Evolutionary conservation across 1,140 invertebrate species (phyloP).

Genomic region (Centruroides sculpturatus): DNA sequence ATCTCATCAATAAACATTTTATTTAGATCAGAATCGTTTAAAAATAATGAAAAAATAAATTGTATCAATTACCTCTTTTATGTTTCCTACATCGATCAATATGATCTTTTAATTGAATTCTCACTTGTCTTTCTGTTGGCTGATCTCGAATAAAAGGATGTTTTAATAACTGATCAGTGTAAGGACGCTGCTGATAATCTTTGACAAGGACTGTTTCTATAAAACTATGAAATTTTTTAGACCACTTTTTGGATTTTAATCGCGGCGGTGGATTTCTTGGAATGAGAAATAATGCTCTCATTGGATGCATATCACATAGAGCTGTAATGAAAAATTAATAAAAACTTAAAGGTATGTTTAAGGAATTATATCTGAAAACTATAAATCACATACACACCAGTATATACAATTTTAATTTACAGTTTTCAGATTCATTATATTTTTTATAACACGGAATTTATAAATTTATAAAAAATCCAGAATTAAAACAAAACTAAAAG

Average conservation of each 20-base stretch:
- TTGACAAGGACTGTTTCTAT: slow-evolving; percentile 84
- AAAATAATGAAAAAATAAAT: too few relatives aligned
- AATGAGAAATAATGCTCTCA: slow-evolving; percentile 96
- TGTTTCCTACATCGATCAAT: slow-evolving; percentile 62
- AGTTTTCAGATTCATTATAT: too few relatives aligned
- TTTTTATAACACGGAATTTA: too few relatives aligned
- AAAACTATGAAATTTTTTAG: slow-evolving; percentile 74
- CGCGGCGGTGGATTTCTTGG: slow-evolving; percentile 92
- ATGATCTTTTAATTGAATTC: slow-evolving; percentile 97
- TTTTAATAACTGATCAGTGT: slow-evolving; percentile 93
- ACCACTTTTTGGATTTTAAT: slow-evolving; percentile 97
- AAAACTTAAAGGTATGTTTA: neutral
- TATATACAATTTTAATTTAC: neutral
- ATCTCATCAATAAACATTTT: too few relatives aligned
- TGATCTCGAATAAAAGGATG: slow-evolving; percentile 97
- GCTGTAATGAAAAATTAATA: slow-evolving; percentile 24
- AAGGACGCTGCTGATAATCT: slow-evolving; percentile 94
- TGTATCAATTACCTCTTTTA: slow-evolving; percentile 13
- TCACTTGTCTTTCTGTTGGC: slow-evolving; percentile 90
- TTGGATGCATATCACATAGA: slow-evolving; percentile 89
- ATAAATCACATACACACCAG: too few relatives aligned
- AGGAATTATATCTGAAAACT: too few relatives aligned
- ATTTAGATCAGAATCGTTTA: too few relatives aligned
- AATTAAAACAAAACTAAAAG: too few relatives aligned
- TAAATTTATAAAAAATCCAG: too few relatives aligned